phyloP scores from a whole-genome alignment of 2,797 vertebrate species.

The Schizopygopsis malacanthus region DNA sequence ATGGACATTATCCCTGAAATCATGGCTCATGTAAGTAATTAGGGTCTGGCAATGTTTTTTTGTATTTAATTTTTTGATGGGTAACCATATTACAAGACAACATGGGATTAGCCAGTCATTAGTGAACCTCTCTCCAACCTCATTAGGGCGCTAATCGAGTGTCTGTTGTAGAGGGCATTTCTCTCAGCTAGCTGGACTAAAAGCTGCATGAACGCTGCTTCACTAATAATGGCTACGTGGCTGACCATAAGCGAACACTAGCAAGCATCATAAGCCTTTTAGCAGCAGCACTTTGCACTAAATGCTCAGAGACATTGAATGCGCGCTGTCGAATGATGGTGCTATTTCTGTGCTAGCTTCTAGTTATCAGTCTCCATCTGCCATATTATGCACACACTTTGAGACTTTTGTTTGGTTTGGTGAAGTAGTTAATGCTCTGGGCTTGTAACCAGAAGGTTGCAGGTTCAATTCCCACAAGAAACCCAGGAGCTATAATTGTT shows the following conservation, averaged over 20 bases:
- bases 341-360: conserved; percentile 25
- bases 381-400: background rate
- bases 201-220: background rate
- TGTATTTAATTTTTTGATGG: conserved; percentile 55
- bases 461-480: background rate
- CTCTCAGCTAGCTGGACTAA: conserved; percentile 10
- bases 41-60: background rate
- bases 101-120: conserved; percentile 7
- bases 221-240: conserved; percentile 5
- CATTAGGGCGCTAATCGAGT: background rate
- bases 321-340: background rate
- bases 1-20: background rate
- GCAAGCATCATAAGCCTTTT: conserved; percentile 2
- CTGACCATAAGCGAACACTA: background rate
- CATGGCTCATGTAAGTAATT: background rate
- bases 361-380: background rate
- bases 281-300: background rate
- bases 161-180: conserved; percentile 14
- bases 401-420: background rate
- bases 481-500: background rate
- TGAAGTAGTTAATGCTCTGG: background rate
- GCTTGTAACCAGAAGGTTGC: background rate
- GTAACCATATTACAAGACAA: conserved; percentile 26
- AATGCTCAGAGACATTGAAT: background rate
- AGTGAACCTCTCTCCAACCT: background rate